Percentiles rank a stretch among this genome's conserved stretches.
These are phyloP conservation scores for Pollenia amentaria DNA, from an alignment of 2,888 invertebrate species.

Conservation along the genomic window DNA sequence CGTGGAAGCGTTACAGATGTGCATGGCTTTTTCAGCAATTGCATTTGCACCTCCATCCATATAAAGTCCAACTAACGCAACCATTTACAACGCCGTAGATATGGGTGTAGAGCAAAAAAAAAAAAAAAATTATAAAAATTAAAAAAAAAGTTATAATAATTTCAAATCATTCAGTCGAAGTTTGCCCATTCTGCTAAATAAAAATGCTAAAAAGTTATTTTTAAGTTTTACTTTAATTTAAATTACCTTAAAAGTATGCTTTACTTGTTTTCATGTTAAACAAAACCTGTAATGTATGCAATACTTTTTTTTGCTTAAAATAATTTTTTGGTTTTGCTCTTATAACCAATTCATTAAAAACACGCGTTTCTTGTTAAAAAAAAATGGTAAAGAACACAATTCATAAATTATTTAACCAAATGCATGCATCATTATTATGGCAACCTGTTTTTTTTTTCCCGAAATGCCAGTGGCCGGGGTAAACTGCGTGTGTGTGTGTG, in stretches of 20 bases:
- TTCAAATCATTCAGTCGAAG: too few relatives aligned
- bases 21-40: too few relatives aligned
- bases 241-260: conserved; percentile 44
- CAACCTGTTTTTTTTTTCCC: conserved; percentile 58
- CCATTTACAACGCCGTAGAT: too few relatives aligned
- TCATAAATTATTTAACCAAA: conserved; percentile 66
- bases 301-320: conserved; percentile 43
- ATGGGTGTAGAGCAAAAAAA: too few relatives aligned
- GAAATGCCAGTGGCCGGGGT: conserved; percentile 2
- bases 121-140: too few relatives aligned
- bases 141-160: too few relatives aligned
- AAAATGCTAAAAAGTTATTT: neutral
- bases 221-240: neutral
- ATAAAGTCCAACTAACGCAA: too few relatives aligned
- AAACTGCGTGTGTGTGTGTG: conserved; percentile 50
- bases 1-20: too few relatives aligned
- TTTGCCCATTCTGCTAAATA: too few relatives aligned
- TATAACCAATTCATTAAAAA: conserved; percentile 69
- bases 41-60: too few relatives aligned
- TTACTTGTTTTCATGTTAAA: conserved; percentile 17
- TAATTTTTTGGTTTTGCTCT: conserved; percentile 26
- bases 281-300: conserved; percentile 56
- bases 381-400: conserved; percentile 35
- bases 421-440: conserved; percentile 62
- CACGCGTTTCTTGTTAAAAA: conserved; percentile 70